Evolutionary conservation across 2,888 invertebrate species (phyloP), one percentile per base, ranked within the genome.

Genomic region (Polyploca ridens): DNA sequence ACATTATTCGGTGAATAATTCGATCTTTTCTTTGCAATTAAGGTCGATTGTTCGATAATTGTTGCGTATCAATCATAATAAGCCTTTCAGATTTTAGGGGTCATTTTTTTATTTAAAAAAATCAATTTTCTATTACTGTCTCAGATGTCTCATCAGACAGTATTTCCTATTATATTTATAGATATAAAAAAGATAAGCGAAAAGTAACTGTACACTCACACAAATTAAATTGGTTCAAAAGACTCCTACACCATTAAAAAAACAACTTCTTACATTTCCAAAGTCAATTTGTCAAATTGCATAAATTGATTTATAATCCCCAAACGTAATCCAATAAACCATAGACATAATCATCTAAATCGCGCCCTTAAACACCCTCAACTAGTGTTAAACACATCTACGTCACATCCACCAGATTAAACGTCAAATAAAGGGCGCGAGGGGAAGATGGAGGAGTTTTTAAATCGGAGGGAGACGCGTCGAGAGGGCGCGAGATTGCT

Each of bases 321-420:
- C 19, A 19, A 54, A n/a, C 19, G 75, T 79, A 80, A 84, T 81
- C 79, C 79, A 74, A 84, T 85, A 81, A 81, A 74, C 75, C 75
- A 80, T 79, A 79, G 84, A 83, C 85, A 81, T 77, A 75, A 78
- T 78, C 79, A 75, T 72, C 73, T 74, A 78, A 79, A 74, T 77
- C 78, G 70, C 63, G 63, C 74, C 74, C 74, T 76, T 73, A 58
- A n/a, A 70, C 76, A 70, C 69, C 66, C 57, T 38, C 19, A 58
- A 66, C 62, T 66, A 68, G 70, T 71, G 74, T 71, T 78, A 71
- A 79, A 76, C 69, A 75, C 75, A 77, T 83, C 84, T 78, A 84
- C 84, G 89, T 89, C 89, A 87, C 81, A 81, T 81, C 77, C 86
- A 86, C 82, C 83, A 88, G 90, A 90, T 90, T 89, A 86, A 87